Percentiles rank a stretch among this genome's conserved stretches.
phyloP scores from a whole-genome alignment of 2,888 invertebrate species.

The Andrena trimmerana region DNA sequence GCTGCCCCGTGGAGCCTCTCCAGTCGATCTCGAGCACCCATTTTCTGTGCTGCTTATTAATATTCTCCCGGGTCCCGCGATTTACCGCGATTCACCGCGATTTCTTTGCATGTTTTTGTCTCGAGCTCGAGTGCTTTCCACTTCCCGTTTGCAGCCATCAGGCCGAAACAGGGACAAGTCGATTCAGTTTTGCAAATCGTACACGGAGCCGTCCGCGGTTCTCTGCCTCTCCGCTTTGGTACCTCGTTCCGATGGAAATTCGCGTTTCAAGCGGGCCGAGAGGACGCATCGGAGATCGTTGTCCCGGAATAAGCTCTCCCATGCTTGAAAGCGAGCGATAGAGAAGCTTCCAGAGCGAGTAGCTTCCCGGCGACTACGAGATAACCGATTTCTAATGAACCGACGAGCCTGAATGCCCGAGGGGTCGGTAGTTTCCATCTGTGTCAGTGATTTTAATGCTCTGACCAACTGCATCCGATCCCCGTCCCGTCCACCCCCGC shows the following conservation, averaged over 20 bases:
- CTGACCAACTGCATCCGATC: conserved; percentile 17
- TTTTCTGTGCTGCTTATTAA: conserved; percentile 38
- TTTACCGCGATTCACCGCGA: conserved; percentile 8
- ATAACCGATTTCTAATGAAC: conserved; percentile 37
- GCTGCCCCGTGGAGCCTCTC: not conserved
- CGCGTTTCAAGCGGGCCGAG: conserved; percentile 26
- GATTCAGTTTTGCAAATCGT: conserved; percentile 43
- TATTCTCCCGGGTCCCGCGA: conserved; percentile 24
- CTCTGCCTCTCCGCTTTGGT: not conserved
- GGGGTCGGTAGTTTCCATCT: not conserved
- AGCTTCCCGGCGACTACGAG: not conserved
- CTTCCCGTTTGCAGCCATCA: not conserved
- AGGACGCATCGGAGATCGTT: conserved; percentile 44
- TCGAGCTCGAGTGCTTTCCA: conserved; percentile 7
- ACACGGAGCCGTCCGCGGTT: not conserved
- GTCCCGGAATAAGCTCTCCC: conserved; percentile 47
- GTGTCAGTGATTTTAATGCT: conserved; percentile 5
- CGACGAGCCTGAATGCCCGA: conserved; percentile 16
- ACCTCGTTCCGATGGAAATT: conserved; percentile 11
- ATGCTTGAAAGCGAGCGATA: conserved; percentile 47
- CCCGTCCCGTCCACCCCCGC: conserved; percentile 8
- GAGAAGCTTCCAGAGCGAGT: conserved; percentile 11
- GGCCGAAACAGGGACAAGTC: conserved; percentile 17
- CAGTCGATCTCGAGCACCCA: conserved; percentile 1
- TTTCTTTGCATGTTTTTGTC: conserved; percentile 38